Percentiles rank a stretch among this genome's conserved stretches.
Conservation (phyloP, 2,113 vertebrate genomes). For the Calyptomena viridis region DNA sequence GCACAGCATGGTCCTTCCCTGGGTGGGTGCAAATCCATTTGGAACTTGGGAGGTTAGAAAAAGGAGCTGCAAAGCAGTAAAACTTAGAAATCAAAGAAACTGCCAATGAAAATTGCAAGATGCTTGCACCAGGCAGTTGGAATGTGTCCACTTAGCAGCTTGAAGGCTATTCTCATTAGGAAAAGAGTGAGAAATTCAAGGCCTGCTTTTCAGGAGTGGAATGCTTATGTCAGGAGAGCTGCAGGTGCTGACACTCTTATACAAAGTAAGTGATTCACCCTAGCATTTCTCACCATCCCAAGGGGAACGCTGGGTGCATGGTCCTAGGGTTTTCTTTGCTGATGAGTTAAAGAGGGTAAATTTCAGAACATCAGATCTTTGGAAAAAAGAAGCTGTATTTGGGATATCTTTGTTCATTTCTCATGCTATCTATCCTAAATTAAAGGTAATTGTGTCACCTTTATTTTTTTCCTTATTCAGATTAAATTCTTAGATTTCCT, state of each 20-base stretch:
- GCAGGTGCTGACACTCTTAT: background rate
- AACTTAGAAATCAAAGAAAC: background rate
- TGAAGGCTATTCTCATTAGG: background rate
- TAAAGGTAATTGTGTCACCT: background rate
- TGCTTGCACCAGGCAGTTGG: background rate
- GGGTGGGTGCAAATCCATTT: background rate
- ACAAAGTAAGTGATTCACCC: background rate
- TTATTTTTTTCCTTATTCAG: background rate
- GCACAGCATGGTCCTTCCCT: background rate
- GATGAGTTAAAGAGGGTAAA: background rate
- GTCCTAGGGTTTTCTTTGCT: background rate
- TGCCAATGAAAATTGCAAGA: background rate
- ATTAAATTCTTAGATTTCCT: background rate
- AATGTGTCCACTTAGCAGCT: background rate
- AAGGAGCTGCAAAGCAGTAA: background rate
- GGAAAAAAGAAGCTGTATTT: background rate
- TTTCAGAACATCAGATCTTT: background rate
- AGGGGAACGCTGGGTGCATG: background rate
- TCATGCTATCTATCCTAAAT: background rate
- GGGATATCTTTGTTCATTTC: background rate
- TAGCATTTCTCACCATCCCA: background rate
- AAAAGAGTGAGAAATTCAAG: background rate
- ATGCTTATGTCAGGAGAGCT: background rate
- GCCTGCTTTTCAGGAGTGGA: background rate
- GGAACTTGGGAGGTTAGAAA: background rate